Base-by-base conservation (phyloP, 2,797 vertebrate species). In the Smutsia temminckii region DNA sequence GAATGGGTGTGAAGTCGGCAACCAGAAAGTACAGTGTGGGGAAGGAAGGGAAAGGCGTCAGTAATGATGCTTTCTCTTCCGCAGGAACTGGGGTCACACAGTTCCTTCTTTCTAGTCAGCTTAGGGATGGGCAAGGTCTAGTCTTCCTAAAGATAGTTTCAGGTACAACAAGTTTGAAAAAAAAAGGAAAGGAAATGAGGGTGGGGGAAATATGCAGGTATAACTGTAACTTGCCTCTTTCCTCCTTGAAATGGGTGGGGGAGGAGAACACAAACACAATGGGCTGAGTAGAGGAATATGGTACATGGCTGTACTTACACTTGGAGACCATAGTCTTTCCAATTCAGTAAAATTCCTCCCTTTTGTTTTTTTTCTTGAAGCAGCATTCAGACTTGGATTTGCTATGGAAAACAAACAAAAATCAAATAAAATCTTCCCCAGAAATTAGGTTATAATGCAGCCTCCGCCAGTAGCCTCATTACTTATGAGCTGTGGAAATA, bases 401-500 rank as follows among this genome's bases (percentile, higher is more conserved):
- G 71, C 69, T 77, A 34, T 91, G 40, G 51, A 94, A 93, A 97
- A 92, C 49, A 94, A 96, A 91, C 66, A 64, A 59, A 89, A 84
- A 84, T 93, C 69, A 91, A 93, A 74, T 96, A 83, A 85, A 37
- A 89, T 63, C 69, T 68, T 27, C 68, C 37, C 49, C 18, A 42
- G 16, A 96, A 97, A 95, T 91, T 72, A 94, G 89, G 59, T 81
- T 89, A 61, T 74, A 61, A 61, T 78, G 59, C 16, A 71, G 71
- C n/a, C 57, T 91, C 64, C 94, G 92, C 75, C 89, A 64, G 77
- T 72, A 85, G 85, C 49, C 57, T 91, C 42, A 86, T 90, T 95
- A 53, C 81, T 87, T 95, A 51, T 77, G 81, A 97, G 80, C 86
- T 94, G 89, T 96, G 95, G 83, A 95, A 95, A 96, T 97, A 96